These are phyloP conservation scores for Microcebus lehilahytsara DNA, from an alignment of 2,113 vertebrate genomes.

Conservation along the genomic window DNA sequence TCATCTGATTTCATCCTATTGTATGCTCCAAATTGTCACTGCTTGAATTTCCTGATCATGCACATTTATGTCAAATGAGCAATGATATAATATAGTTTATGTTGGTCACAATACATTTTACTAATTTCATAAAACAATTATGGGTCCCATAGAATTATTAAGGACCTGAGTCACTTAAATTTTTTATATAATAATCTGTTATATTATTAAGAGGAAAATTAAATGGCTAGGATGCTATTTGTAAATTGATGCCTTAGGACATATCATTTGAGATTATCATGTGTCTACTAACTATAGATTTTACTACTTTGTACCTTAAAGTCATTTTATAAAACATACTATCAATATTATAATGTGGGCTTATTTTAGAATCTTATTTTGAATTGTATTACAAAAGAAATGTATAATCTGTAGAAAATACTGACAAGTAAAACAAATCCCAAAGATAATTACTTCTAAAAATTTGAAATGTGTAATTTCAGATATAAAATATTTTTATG, in stretches of 20 bases:
- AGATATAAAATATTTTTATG: slow-evolving; percentile 56
- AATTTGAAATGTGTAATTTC: slow-evolving; percentile 32
- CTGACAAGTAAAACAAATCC: slow-evolving; percentile 6
- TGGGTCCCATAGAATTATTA: background rate
- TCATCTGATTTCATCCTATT: background rate
- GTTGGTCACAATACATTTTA: background rate
- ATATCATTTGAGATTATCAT: background rate
- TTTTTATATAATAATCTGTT: background rate
- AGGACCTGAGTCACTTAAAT: background rate
- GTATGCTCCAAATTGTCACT: background rate
- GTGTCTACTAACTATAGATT: background rate
- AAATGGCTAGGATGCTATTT: background rate
- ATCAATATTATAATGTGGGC: rapidly evolving
- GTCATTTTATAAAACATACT: background rate
- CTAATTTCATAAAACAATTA: slow-evolving; percentile 28
- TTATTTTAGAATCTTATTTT: slow-evolving; percentile 19
- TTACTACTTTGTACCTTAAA: background rate
- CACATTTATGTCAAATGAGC: background rate
- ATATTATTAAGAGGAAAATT: background rate
- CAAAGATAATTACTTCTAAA: slow-evolving; percentile 57
- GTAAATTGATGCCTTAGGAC: background rate
- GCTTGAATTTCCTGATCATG: background rate
- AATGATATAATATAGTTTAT: background rate
- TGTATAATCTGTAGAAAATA: background rate
- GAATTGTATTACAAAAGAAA: slow-evolving; percentile 1